Percentiles rank a stretch among this genome's conserved stretches.
Conservation (phyloP, 2,797 vertebrate species). For the Spinus pinus region DNA sequence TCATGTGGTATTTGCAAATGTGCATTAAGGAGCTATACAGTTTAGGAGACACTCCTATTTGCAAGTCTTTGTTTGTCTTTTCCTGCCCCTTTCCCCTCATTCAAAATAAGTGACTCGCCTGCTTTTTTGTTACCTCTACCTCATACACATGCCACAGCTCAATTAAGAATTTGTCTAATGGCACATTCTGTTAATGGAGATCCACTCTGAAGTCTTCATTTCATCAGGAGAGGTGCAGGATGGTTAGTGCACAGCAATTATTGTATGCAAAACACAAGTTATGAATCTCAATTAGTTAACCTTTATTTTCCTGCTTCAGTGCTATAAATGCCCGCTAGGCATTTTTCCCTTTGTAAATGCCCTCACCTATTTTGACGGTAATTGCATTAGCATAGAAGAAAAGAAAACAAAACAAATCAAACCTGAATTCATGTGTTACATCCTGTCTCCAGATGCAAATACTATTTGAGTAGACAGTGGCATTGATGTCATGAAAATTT, state of each 20-base stretch:
- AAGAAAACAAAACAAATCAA: conserved; percentile 29
- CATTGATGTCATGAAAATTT: conserved; percentile 14
- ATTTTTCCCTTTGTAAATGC: conserved; percentile 31
- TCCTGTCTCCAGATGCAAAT: not conserved
- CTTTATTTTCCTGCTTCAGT: conserved; percentile 9
- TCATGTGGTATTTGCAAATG: not conserved
- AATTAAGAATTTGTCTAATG: not conserved
- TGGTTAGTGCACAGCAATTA: not conserved
- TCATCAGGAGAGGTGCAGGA: not conserved
- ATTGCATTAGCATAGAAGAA: conserved; percentile 30
- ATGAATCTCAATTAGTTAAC: not conserved
- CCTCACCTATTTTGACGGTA: conserved; percentile 12
- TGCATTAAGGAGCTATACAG: not conserved
- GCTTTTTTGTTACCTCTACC: not conserved
- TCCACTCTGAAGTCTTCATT: not conserved
- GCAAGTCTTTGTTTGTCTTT: not conserved
- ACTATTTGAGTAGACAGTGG: not conserved
- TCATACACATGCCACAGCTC: not conserved
- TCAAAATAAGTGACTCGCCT: not conserved
- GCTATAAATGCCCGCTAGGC: conserved; percentile 4
- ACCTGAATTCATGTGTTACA: not conserved
- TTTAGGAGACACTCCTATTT: not conserved
- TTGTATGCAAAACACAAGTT: not conserved
- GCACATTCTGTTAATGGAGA: not conserved
- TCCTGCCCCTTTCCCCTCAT: not conserved